These are phyloP conservation scores for Neuroscelio doddi DNA, from an alignment of 2,888 invertebrate genomes.

Conservation along the genomic window DNA sequence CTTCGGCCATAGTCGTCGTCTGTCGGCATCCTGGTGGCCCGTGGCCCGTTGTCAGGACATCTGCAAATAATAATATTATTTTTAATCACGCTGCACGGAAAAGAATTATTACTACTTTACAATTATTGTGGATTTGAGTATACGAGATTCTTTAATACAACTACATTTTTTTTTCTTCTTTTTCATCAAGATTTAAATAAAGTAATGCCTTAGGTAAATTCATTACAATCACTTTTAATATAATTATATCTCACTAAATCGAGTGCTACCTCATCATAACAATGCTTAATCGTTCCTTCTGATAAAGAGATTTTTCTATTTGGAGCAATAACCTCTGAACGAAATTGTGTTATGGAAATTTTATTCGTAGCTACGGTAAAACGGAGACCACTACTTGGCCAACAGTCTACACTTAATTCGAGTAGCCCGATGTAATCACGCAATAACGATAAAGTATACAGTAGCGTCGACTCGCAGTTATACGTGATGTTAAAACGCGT, in stretches of 20 bases:
- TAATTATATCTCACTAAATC: conserved; percentile 11
- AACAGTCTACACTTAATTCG: conserved; percentile 5
- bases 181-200: too few relatives aligned
- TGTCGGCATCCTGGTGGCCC: conserved; percentile 78
- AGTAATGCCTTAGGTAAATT: too few relatives aligned
- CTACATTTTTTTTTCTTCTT: too few relatives aligned
- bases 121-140: too few relatives aligned
- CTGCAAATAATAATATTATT: conserved; percentile 69
- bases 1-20: conserved; percentile 73
- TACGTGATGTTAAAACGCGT: conserved; percentile 49
- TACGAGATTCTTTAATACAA: too few relatives aligned
- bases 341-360: conserved; percentile 14
- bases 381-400: conserved; percentile 11
- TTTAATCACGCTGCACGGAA: too few relatives aligned
- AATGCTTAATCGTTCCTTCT: neutral
- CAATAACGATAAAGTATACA: conserved; percentile 37
- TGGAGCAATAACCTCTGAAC: neutral
- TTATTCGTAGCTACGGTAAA: conserved; percentile 4
- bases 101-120: too few relatives aligned
- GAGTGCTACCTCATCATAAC: conserved; percentile 1
- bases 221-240: neutral
- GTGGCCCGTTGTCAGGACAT: conserved; percentile 80
- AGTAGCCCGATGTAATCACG: conserved; percentile 15
- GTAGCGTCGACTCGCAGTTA: conserved; percentile 32
- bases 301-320: conserved; percentile 2